These are phyloP conservation scores for Galeruca laticollis DNA, from an alignment of 2,888 invertebrate species.

Conservation along the genomic window DNA sequence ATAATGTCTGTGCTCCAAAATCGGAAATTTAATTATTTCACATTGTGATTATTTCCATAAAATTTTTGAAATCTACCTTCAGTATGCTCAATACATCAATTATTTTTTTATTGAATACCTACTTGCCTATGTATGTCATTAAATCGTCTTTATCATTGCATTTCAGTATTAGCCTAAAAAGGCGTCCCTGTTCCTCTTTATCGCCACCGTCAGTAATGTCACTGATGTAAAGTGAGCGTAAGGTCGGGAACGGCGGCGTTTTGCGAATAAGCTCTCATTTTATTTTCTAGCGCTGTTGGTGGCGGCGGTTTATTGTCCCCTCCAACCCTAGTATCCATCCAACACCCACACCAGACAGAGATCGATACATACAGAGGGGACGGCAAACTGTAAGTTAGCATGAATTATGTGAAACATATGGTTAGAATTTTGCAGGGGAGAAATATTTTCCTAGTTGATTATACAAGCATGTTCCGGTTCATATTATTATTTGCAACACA, in stretches of 20 bases:
- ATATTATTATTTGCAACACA: too few species aligned
- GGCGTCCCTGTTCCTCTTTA: neutral
- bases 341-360: neutral
- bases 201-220: neutral
- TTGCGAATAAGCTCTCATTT: conserved; percentile 4
- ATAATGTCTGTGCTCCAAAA: too few species aligned
- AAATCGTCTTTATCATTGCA: too few species aligned
- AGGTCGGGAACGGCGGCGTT: neutral
- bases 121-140: too few species aligned
- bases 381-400: conserved; percentile 2
- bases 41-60: too few species aligned
- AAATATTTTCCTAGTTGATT: neutral
- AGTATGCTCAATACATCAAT: too few species aligned
- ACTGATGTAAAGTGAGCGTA: neutral
- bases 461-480: neutral
- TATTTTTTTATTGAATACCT: too few species aligned
- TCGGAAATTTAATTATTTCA: too few species aligned
- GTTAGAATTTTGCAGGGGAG: conserved; percentile 2
- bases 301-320: conserved; percentile 14
- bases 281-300: neutral
- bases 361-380: conserved; percentile 13
- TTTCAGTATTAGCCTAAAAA: neutral
- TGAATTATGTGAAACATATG: conserved; percentile 11
- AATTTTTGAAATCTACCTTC: too few species aligned
- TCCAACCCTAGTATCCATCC: too few species aligned